A percentile compares a stretch with the other conserved stretches of the same genome.
Conservation (phyloP, 1,140 invertebrate species). For the Drosophila ercepeae region DNA sequence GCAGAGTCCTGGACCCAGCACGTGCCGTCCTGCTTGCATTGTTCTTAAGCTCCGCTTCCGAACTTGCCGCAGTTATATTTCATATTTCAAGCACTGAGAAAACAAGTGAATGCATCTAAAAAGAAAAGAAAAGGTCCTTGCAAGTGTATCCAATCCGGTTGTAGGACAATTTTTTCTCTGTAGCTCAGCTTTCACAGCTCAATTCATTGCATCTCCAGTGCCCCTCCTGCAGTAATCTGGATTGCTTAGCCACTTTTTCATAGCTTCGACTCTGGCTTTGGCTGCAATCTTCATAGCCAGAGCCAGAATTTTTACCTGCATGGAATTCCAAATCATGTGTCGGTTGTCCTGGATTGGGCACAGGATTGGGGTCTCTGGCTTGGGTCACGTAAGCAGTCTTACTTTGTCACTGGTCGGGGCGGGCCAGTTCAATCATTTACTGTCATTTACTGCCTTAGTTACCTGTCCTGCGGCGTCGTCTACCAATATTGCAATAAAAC, state of each 20-base stretch:
- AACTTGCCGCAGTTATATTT: conserved; percentile 77
- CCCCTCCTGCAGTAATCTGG: conserved; percentile 66
- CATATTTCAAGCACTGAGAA: conserved; percentile 49
- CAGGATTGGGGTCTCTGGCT: conserved; percentile 11
- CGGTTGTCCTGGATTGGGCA: background rate
- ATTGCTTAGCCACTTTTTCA: conserved; percentile 77
- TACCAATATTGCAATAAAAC: conserved; percentile 34
- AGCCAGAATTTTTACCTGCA: conserved; percentile 73
- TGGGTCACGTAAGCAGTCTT: conserved; percentile 76
- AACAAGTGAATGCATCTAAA: too few relatives aligned
- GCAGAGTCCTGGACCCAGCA: conserved; percentile 49
- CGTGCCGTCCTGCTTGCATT: conserved; percentile 54
- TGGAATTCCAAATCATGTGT: conserved; percentile 73
- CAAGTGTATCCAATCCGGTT: too few relatives aligned
- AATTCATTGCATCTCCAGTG: conserved; percentile 66
- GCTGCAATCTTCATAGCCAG: conserved; percentile 68
- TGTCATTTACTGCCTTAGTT: conserved; percentile 74
- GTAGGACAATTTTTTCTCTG: conserved; percentile 21
- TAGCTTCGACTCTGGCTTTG: conserved; percentile 46
- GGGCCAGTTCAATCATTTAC: conserved; percentile 74
- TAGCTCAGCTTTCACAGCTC: conserved; percentile 29
- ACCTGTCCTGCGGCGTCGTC: conserved; percentile 49
- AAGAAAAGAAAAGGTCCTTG: too few relatives aligned
- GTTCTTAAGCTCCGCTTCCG: conserved; percentile 44
- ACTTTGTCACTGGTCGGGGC: conserved; percentile 68